A percentile compares a stretch with the other conserved stretches of the same genome.
Conservation (phyloP, 1,140 invertebrate species). For the Trachymyrmex cornetzi region DNA sequence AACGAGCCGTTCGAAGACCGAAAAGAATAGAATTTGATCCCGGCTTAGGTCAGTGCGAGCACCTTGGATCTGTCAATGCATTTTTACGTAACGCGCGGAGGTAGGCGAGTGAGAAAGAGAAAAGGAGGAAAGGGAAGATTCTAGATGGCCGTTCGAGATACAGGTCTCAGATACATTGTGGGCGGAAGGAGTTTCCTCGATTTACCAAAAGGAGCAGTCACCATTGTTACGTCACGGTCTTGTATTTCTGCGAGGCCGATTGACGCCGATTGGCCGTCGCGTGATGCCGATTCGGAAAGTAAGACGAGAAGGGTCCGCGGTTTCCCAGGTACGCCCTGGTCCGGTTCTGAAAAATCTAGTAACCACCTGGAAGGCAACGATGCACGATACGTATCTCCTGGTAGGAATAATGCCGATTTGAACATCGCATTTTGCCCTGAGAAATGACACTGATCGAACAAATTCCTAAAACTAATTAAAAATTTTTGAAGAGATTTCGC, state of each 20-base stretch:
- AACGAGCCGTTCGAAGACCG: conserved; percentile 30
- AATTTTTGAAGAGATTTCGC: background rate
- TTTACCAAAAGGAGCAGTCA: conserved; percentile 81
- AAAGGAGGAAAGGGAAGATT: conserved; percentile 56
- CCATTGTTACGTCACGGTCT: conserved; percentile 83
- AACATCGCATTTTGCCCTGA: background rate
- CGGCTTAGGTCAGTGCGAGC: conserved; percentile 57
- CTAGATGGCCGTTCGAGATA: conserved; percentile 79
- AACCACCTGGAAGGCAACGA: conserved; percentile 55
- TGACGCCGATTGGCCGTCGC: conserved; percentile 60
- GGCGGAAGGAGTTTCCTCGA: conserved; percentile 81
- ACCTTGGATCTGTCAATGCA: conserved; percentile 41
- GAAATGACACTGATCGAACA: background rate
- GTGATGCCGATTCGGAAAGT: conserved; percentile 77
- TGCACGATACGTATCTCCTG: conserved; percentile 60
- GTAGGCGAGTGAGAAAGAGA: conserved; percentile 48
- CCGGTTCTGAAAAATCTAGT: conserved; percentile 50
- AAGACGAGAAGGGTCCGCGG: conserved; percentile 82
- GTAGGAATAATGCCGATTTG: conserved; percentile 12
- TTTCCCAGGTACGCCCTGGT: conserved; percentile 62
- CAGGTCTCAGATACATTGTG: conserved; percentile 75
- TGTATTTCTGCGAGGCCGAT: conserved; percentile 82
- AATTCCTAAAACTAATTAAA: background rate
- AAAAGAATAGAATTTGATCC: conserved; percentile 74
- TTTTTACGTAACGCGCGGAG: conserved; percentile 71